Evolutionary conservation across 2,113 vertebrate genomes (phyloP).

Genomic region (Hipposideros armiger): DNA sequence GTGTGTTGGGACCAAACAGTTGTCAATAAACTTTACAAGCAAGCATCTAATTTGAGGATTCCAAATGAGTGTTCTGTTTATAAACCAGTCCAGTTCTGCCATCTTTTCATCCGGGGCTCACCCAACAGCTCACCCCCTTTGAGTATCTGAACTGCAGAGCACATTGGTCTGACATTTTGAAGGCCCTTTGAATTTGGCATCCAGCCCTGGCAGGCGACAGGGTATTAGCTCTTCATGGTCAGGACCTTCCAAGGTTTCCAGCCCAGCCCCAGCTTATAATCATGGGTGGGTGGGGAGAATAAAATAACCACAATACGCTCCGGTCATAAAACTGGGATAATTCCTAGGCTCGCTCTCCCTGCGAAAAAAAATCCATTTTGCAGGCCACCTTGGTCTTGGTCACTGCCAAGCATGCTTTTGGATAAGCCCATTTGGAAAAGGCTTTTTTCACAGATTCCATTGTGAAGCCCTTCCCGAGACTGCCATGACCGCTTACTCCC

Average conservation of each 20-base stretch:
- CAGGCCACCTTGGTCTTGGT: not conserved
- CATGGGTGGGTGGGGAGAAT: not conserved
- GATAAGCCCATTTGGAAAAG: not conserved
- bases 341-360: not conserved
- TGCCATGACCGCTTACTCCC: too few relatives aligned
- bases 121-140: not conserved
- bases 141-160: not conserved
- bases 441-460: not conserved
- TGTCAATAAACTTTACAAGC: conserved; percentile 97
- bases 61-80: not conserved
- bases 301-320: not conserved
- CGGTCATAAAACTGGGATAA: not conserved
- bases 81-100: not conserved
- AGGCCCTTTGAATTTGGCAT: not conserved
- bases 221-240: too few relatives aligned
- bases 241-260: not conserved
- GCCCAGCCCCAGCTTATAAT: not conserved
- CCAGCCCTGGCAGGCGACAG: too few relatives aligned
- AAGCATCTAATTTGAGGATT: conserved; percentile 88
- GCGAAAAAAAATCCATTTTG: not conserved
- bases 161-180: not conserved
- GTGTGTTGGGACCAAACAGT: conserved; percentile 96
- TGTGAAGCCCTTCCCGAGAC: not conserved
- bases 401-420: not conserved
- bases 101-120: not conserved